These are phyloP conservation scores for Argynnis bischoffii DNA, from an alignment of 2,888 invertebrate species.

Conservation along the genomic window DNA sequence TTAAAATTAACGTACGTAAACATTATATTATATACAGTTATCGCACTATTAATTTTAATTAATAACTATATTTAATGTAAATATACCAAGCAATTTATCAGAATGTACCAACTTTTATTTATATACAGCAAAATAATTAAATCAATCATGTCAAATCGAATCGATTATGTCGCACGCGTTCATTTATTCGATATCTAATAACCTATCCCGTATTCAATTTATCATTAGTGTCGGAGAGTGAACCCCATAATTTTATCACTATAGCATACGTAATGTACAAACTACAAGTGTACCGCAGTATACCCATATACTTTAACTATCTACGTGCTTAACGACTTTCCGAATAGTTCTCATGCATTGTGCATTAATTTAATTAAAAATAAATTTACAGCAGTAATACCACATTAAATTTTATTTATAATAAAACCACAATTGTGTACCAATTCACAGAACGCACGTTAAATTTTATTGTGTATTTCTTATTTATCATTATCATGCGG, in stretches of 20 bases:
- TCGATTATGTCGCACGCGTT: conserved; percentile 59
- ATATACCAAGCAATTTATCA: too few relatives aligned
- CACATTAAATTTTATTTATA: conserved; percentile 33
- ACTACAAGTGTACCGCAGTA: conserved; percentile 34
- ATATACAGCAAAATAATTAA: conserved; percentile 4
- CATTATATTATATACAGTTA: too few relatives aligned
- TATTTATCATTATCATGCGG: conserved; percentile 47
- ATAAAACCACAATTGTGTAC: conserved; percentile 27
- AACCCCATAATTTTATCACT: conserved; percentile 57
- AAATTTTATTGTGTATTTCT: conserved; percentile 40
- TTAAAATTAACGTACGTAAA: too few relatives aligned
- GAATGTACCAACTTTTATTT: background rate
- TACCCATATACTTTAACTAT: conserved; percentile 59
- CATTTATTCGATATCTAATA: conserved; percentile 63
- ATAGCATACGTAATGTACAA: conserved; percentile 30
- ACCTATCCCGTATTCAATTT: conserved; percentile 67
- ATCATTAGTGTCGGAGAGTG: conserved; percentile 65
- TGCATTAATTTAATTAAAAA: conserved; percentile 30
- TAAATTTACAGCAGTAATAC: conserved; percentile 33
- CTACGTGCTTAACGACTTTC: too few relatives aligned
- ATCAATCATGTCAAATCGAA: conserved; percentile 64
- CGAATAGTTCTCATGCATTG: too few relatives aligned
- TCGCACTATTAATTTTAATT: background rate
- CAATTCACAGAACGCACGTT: conserved; percentile 38
- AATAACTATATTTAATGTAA: too few relatives aligned